These are phyloP conservation scores for Psittacara wagleri DNA, from an alignment of 2,113 vertebrate genomes.

Conservation along the genomic window DNA sequence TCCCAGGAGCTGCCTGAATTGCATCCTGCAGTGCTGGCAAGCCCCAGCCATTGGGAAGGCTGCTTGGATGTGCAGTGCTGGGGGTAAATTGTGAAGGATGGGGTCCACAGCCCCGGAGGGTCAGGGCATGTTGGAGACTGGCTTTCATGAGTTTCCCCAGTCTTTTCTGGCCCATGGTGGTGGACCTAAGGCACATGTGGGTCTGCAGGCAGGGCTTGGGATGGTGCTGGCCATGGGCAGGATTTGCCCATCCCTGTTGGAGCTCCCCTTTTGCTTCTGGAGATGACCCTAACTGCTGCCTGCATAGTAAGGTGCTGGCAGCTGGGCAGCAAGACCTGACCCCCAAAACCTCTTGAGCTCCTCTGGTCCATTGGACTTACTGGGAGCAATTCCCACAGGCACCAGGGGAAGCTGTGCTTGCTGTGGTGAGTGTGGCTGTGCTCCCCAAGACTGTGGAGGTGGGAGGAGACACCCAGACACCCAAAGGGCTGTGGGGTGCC, in stretches of 20 bases:
- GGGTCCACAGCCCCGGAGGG: rapidly evolving
- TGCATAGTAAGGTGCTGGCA: background rate
- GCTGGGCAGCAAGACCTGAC: background rate
- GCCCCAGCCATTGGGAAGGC: background rate
- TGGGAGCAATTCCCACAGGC: background rate
- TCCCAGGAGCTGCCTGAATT: background rate
- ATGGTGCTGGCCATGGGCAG: background rate
- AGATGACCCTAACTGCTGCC: background rate
- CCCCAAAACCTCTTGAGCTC: background rate
- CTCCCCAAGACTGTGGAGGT: background rate
- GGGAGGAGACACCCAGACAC: rapidly evolving
- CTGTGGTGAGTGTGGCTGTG: background rate
- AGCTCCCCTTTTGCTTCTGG: background rate
- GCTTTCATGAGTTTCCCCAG: background rate
- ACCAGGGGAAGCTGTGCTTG: background rate
- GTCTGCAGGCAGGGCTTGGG: background rate
- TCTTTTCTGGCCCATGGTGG: background rate
- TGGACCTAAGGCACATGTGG: rapidly evolving
- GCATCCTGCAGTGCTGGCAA: rapidly evolving
- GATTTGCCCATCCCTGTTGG: background rate
- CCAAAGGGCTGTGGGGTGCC: background rate
- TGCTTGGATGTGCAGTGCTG: background rate
- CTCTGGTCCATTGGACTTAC: background rate
- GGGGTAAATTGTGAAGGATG: background rate
- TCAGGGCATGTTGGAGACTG: background rate